Percentiles rank a stretch among this genome's conserved stretches.
Evolutionary conservation across 2,797 vertebrate genomes (phyloP).

Genomic region (Sandelia bainsii): DNA sequence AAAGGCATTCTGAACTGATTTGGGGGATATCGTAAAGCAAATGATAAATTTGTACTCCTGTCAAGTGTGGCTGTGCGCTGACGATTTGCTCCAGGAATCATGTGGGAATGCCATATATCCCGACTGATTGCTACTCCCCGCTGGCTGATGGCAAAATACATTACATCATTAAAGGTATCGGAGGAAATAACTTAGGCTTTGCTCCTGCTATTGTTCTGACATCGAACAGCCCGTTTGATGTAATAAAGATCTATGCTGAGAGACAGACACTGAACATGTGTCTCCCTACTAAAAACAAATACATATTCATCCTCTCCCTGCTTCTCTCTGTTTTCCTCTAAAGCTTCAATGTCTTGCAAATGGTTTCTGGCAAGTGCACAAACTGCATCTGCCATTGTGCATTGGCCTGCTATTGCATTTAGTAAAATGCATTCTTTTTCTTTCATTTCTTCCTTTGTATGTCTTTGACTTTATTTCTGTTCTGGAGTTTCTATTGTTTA

Average conservation of each 20-base stretch:
- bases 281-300: slow-evolving; percentile 72
- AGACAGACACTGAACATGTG: slow-evolving; percentile 80
- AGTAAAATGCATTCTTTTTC: slow-evolving; percentile 50
- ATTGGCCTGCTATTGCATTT: slow-evolving; percentile 40
- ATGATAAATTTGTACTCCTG: slow-evolving; percentile 86
- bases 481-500: slow-evolving; percentile 31
- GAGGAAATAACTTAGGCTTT: slow-evolving; percentile 80
- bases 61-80: slow-evolving; percentile 74
- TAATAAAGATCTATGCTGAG: slow-evolving; percentile 83
- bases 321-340: slow-evolving; percentile 43
- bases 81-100: slow-evolving; percentile 79
- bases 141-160: slow-evolving; percentile 73
- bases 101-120: slow-evolving; percentile 82
- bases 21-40: slow-evolving; percentile 84
- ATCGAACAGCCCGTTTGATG: slow-evolving; percentile 77
- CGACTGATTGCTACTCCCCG: slow-evolving; percentile 75
- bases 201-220: slow-evolving; percentile 79
- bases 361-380: slow-evolving; percentile 68
- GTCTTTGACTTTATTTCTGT: slow-evolving; percentile 44
- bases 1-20: slow-evolving; percentile 83
- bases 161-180: slow-evolving; percentile 82
- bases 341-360: slow-evolving; percentile 65
- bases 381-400: slow-evolving; percentile 56
- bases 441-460: slow-evolving; percentile 32
- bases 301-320: slow-evolving; percentile 68